Percentiles rank a stretch among this genome's conserved stretches.
Evolutionary conservation across 1,140 invertebrate species (phyloP).

Genomic region (Stegodyphus mimosarum): DNA sequence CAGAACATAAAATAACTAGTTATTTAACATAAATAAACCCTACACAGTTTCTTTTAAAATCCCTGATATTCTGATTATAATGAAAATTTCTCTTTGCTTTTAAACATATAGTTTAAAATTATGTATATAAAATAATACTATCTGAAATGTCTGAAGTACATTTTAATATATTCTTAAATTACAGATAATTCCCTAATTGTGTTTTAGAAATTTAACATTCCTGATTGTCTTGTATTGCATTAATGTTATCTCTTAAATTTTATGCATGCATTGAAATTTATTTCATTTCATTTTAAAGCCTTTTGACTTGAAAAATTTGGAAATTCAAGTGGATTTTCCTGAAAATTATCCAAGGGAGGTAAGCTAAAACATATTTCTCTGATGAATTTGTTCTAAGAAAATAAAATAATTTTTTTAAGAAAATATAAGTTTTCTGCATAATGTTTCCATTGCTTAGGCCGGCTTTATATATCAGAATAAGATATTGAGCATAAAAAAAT

Average conservation of each 20-base stretch:
- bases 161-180: neutral
- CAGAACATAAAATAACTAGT: no score
- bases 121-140: neutral
- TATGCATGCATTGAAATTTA: neutral
- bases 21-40: no score
- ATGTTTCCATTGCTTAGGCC: no score
- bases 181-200: neutral
- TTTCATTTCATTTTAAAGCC: constrained; percentile 4
- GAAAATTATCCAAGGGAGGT: constrained; percentile 22
- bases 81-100: no score
- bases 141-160: neutral
- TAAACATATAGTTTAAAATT: neutral
- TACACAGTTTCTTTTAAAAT: no score
- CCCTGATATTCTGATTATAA: no score
- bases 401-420: no score
- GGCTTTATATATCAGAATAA: no score
- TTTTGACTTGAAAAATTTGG: constrained; percentile 6
- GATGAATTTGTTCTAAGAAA: no score
- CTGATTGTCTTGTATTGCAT: neutral
- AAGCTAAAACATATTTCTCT: neutral
- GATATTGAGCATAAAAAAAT: no score
- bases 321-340: constrained; percentile 36
- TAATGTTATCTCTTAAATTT: neutral
- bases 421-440: no score
- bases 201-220: neutral